Conservation (phyloP, 2,113 vertebrate species). For the Sceloporus undulatus region DNA sequence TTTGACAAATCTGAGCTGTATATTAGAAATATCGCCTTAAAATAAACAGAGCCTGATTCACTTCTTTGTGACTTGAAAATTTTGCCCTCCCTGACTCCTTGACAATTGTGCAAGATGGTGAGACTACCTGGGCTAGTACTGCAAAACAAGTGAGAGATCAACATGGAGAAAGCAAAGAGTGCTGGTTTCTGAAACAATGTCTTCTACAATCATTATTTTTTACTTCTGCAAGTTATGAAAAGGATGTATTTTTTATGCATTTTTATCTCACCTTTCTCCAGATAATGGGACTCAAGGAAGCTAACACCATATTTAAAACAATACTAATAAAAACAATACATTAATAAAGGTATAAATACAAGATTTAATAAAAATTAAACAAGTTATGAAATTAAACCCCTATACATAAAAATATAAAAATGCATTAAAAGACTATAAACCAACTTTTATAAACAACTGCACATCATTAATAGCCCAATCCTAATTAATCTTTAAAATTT, state of each 20-base stretch:
- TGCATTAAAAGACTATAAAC: too few species aligned
- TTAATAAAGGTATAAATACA: too few species aligned
- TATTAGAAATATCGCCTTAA: neutral
- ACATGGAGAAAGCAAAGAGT: neutral
- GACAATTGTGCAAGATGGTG: neutral
- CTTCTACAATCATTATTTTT: neutral
- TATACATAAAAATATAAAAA: neutral
- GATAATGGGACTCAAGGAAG: too few species aligned
- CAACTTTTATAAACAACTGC: too few species aligned
- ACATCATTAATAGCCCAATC: too few species aligned
- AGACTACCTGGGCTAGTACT: neutral
- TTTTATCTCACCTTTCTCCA: too few species aligned
- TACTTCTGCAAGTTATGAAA: neutral
- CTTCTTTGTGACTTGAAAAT: neutral
- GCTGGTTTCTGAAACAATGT: neutral
- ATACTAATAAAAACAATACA: too few species aligned
- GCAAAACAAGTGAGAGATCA: neutral
- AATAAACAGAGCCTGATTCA: neutral
- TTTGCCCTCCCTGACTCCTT: neutral
- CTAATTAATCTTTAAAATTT: too few species aligned
- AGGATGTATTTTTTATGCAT: neutral
- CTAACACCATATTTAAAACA: too few species aligned
- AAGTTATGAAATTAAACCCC: too few species aligned
- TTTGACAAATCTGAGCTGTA: constrained; percentile 7
- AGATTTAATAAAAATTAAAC: too few species aligned